These are phyloP conservation scores for Entelurus aequoreus DNA, from an alignment of 2,113 vertebrate genomes.

Conservation along the genomic window DNA sequence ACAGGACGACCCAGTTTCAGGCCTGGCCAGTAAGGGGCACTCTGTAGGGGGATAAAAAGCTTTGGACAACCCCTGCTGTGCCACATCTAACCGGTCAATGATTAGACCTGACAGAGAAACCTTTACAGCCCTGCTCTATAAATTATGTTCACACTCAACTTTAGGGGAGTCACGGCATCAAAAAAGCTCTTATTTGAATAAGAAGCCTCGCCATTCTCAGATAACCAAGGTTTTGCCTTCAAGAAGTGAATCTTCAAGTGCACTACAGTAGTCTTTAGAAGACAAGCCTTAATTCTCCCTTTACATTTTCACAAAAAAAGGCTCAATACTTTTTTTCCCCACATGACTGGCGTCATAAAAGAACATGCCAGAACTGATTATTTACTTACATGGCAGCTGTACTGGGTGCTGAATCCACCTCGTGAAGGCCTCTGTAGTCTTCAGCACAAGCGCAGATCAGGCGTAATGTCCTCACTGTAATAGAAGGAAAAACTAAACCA, in stretches of 20 bases:
- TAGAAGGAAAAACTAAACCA: background rate
- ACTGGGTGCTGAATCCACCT: conserved; percentile 45
- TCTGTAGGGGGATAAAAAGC: conserved; percentile 36
- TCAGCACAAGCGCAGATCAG: conserved; percentile 88
- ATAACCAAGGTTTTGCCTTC: background rate
- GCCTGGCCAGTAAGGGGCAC: conserved; percentile 25
- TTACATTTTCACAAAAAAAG: background rate
- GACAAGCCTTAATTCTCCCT: background rate
- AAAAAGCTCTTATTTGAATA: no score
- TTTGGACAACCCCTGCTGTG: conserved; percentile 49
- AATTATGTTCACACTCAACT: conserved; percentile 10
- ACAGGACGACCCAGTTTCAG: conserved; percentile 60
- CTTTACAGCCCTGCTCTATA: conserved; percentile 20
- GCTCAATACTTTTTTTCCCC: background rate
- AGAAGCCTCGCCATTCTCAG: background rate
- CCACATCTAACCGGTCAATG: conserved; percentile 36
- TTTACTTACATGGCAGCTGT: conserved; percentile 81
- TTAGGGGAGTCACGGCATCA: no score
- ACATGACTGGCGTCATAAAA: background rate
- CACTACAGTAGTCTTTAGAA: background rate
- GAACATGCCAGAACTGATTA: background rate
- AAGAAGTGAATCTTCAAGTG: background rate
- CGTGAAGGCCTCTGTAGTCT: conserved; percentile 74
- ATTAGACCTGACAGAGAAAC: conserved; percentile 64
- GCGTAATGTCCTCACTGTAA: conserved; percentile 79